A percentile compares a stretch with the other conserved stretches of the same genome.
Conservation (phyloP, 1,140 invertebrate species). For the Amphibalanus amphitrite region DNA sequence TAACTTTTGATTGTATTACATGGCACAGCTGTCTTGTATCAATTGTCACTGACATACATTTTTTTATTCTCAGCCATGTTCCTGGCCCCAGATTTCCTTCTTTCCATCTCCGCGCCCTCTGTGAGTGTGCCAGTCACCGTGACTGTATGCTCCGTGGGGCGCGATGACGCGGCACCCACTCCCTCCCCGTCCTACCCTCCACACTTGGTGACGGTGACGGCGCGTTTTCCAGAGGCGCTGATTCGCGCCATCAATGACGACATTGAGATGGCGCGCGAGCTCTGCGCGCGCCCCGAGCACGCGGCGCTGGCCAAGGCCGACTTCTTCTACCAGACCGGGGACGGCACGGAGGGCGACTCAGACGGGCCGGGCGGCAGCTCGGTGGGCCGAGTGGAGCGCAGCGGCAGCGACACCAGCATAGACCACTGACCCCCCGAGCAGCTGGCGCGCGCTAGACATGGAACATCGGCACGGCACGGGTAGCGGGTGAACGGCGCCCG, state of each 20-base stretch:
- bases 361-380: too few relatives aligned
- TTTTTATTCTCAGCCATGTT: not conserved
- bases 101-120: not conserved
- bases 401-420: not conserved
- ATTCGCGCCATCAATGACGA: slow-evolving; percentile 11
- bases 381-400: not conserved
- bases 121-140: not conserved
- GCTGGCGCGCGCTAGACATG: too few relatives aligned
- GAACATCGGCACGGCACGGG: too few relatives aligned
- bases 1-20: too few relatives aligned
- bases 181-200: too few relatives aligned
- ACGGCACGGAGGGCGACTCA: not conserved
- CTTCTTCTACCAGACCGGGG: not conserved
- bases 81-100: not conserved
- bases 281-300: not conserved
- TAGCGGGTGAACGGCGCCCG: too few relatives aligned
- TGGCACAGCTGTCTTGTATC: too few relatives aligned
- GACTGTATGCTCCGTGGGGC: not conserved
- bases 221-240: slow-evolving; percentile 10
- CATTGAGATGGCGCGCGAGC: not conserved
- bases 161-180: too few relatives aligned
- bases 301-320: not conserved
- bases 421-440: not conserved
- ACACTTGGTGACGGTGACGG: not conserved
- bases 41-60: not conserved